Conservation (phyloP, 2,888 invertebrate species). For the Brenthis hecate region DNA sequence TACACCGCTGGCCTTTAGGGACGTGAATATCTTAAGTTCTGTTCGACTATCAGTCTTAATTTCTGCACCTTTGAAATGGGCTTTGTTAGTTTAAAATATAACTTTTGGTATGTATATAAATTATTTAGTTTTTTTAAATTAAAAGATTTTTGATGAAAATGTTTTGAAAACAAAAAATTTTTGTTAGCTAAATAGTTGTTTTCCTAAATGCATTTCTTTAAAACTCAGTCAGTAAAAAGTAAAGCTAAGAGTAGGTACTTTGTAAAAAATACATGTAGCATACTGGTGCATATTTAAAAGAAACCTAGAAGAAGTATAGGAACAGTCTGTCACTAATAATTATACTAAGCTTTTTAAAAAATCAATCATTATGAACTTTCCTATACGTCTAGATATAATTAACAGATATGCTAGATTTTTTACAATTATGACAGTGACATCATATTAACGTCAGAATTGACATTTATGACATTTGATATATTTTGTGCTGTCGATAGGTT, state of each 20-base stretch:
- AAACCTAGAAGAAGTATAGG: background rate
- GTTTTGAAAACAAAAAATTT: too few species aligned
- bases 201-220: too few species aligned
- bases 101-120: background rate
- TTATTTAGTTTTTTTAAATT: too few species aligned
- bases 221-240: too few species aligned
- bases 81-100: background rate
- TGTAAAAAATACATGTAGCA: too few species aligned
- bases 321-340: conserved; percentile 6
- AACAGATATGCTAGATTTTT: conserved; percentile 22
- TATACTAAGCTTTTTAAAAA: background rate
- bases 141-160: too few species aligned
- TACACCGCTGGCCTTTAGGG: conserved; percentile 55
- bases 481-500: conserved; percentile 38
- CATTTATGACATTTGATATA: conserved; percentile 23
- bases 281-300: too few species aligned
- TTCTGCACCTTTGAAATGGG: conserved; percentile 2
- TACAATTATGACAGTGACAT: conserved; percentile 26
- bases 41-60: conserved; percentile 12
- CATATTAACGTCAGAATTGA: conserved; percentile 31
- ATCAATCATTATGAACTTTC: background rate
- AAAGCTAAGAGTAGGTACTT: too few species aligned
- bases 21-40: conserved; percentile 46
- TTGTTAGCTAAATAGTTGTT: too few species aligned
- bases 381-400: conserved; percentile 9